Evolutionary conservation across 1,140 invertebrate species (phyloP).

Genomic region (Linepithema humile): DNA sequence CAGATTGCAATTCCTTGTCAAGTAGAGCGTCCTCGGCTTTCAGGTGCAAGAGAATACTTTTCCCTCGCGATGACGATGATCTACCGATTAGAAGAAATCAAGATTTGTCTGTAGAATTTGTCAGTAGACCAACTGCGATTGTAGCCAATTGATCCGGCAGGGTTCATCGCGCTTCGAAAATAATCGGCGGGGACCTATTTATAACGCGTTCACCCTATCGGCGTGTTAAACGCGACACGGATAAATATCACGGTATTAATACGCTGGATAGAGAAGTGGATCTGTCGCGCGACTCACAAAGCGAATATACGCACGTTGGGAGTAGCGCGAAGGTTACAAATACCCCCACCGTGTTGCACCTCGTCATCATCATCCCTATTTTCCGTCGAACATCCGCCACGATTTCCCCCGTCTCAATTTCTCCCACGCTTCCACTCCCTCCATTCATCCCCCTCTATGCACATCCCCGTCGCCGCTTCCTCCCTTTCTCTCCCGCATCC

Average conservation of each 20-base stretch:
- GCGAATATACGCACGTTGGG: constrained; percentile 22
- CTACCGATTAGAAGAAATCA: no score
- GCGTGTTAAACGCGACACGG: not conserved
- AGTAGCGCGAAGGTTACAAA: constrained; percentile 43
- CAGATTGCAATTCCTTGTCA: no score
- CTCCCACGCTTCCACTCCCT: constrained; percentile 44
- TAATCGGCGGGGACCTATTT: constrained; percentile 7
- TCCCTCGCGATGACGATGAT: no score
- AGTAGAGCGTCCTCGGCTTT: no score
- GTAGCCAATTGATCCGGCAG: not conserved
- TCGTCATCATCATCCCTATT: constrained; percentile 22
- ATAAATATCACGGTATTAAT: constrained; percentile 52
- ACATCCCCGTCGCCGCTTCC: not conserved
- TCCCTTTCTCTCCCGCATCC: constrained; percentile 11
- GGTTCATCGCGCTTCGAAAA: not conserved
- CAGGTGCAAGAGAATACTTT: no score
- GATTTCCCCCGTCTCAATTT: constrained; percentile 25
- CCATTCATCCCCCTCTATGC: constrained; percentile 42
- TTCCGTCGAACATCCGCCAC: constrained; percentile 4
- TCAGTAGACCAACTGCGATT: not conserved
- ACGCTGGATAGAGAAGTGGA: not conserved
- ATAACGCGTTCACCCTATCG: not conserved
- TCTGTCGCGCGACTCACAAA: constrained; percentile 9
- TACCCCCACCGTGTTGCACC: constrained; percentile 4
- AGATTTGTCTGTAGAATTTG: not conserved